phyloP scores from a whole-genome alignment of 2,797 vertebrate species.

The Dendrocincla tyrannina region DNA sequence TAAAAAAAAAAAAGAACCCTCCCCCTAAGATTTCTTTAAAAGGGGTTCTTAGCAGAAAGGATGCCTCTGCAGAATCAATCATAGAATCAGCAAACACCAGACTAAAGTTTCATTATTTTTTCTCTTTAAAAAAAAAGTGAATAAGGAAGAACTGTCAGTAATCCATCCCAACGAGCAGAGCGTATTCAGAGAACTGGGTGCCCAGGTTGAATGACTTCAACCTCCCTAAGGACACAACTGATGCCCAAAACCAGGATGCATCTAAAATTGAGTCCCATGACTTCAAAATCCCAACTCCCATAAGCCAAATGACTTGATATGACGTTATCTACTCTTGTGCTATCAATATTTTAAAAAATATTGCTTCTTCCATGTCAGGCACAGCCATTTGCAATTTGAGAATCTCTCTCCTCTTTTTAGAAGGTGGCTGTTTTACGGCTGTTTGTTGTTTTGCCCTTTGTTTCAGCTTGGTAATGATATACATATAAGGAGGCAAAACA shows the following conservation, averaged over 20 bases:
- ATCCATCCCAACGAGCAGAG: neutral
- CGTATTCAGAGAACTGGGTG: neutral
- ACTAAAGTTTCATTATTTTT: neutral
- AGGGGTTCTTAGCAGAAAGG: neutral
- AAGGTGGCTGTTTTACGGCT: neutral
- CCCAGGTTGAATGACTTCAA: neutral
- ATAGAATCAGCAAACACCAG: neutral
- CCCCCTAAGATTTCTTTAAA: neutral
- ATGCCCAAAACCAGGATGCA: neutral
- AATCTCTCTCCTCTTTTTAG: conserved; percentile 1
- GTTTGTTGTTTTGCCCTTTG: conserved; percentile 6
- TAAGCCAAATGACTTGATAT: neutral
- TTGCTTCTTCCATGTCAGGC: neutral
- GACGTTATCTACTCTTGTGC: neutral
- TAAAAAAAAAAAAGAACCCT: neutral
- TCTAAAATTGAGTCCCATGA: neutral
- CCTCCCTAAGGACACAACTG: neutral
- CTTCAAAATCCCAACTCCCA: neutral
- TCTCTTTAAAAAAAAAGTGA: neutral
- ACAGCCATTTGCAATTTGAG: conserved; percentile 12
- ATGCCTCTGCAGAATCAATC: neutral
- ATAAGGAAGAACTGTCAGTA: neutral
- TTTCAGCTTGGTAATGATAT: neutral
- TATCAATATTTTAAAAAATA: neutral
- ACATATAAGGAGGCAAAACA: neutral